Base-by-base conservation (phyloP, 2,888 invertebrate genomes). In the Byasa hedistus region DNA sequence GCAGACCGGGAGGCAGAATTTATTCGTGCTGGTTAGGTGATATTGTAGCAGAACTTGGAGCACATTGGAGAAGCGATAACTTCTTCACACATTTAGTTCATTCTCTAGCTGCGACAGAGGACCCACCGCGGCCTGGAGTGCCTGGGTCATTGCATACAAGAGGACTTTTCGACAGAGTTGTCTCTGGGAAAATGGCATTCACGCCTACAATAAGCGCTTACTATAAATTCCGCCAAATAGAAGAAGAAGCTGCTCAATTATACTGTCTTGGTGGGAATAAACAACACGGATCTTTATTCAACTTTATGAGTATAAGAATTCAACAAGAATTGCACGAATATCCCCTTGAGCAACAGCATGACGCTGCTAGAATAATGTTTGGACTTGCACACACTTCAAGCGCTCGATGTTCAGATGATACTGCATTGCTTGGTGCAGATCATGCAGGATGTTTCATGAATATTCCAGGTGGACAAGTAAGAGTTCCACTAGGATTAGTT, bases 1-100 rank as follows among this genome's bases (percentile, higher is more conserved):
- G 48, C 80, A 95, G 96, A 79, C 95, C 95, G 61, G 96, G 96
- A 36, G 96, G 96, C 39, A 92, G 96, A 58, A 95, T 96, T 56
- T 95, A 94, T 76, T 95, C 96, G 0, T 94, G 94, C 76, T 95
- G 95, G 93, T 84, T 96, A 23, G 95, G 95, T n/a, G 95, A 96
- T 73, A 93, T 94, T 0, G 94, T 95, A 22, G 95, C 95, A 10
- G 96, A 96, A 79, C 91, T 96, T 80, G 96, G 96, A 1, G 94
- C 96, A 1, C 93, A 94, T 68, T 94, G 93, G 92, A 94, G 93
- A 22, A 92, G 93, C 10, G 94, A 95, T 55, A 82, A 80, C 64
- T 73, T 72, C 59, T 73, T 72, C 44, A 83, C 80, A 44, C 87
- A 90, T 81, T 94, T 95, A 0, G 89, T 95, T n/a, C 95, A 93